A percentile compares a stretch with the other conserved stretches of the same genome.
phyloP scores from a whole-genome alignment of 92 coral and sea anemone species.

The Virgularia gustaviana region DNA sequence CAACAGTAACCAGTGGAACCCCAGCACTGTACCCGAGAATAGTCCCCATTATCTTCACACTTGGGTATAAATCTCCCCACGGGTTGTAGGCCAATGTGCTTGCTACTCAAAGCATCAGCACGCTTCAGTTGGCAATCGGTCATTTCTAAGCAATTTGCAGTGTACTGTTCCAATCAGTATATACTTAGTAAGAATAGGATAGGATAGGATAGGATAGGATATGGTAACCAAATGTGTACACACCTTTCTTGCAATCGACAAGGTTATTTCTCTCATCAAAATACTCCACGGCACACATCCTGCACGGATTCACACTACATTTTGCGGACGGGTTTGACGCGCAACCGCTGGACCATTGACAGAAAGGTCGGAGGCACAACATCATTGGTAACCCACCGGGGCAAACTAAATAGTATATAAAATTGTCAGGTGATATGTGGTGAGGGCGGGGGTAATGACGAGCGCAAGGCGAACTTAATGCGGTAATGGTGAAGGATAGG shows the following conservation, averaged over 20 bases:
- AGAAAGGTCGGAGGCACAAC: slow-evolving; percentile 76
- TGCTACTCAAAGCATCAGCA: slow-evolving; percentile 60
- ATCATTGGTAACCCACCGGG: slow-evolving; percentile 67
- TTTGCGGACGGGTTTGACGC: slow-evolving; percentile 71
- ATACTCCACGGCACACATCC: slow-evolving; percentile 77
- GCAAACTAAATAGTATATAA: slow-evolving; percentile 68
- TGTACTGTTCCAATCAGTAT: background rate
- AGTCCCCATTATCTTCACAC: slow-evolving; percentile 64
- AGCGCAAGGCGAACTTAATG: too few relatives aligned
- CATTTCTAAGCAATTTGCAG: slow-evolving; percentile 42
- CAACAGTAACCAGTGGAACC: slow-evolving; percentile 89
- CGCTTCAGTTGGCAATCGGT: slow-evolving; percentile 65
- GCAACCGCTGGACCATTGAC: slow-evolving; percentile 69
- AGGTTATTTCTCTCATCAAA: slow-evolving; percentile 54
- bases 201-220: background rate
- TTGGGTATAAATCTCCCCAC: slow-evolving; percentile 75
- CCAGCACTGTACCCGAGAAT: slow-evolving; percentile 78
- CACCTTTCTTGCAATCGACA: slow-evolving; percentile 73
- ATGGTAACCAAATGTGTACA: too few relatives aligned
- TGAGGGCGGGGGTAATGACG: too few relatives aligned
- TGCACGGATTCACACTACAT: slow-evolving; percentile 85
- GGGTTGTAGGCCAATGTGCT: slow-evolving; percentile 61
- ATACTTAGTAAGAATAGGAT: background rate
- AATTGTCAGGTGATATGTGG: too few relatives aligned
- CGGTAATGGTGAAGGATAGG: too few relatives aligned